Percentiles rank a stretch among this genome's conserved stretches.
Evolutionary conservation across 2,113 vertebrate species (phyloP).

Genomic region (Nyctibius bracteatus): DNA sequence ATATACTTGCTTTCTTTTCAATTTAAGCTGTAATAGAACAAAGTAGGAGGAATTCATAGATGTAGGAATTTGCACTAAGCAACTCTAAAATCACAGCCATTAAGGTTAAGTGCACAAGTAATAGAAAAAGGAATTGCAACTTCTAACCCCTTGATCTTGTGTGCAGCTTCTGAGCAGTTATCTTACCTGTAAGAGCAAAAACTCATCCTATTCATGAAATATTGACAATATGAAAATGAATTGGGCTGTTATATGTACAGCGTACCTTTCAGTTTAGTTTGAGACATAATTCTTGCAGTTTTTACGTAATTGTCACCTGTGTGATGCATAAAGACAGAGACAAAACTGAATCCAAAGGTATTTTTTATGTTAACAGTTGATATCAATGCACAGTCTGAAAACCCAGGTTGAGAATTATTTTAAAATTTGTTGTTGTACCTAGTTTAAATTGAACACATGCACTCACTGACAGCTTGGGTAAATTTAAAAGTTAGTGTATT

Average conservation of each 20-base stretch:
- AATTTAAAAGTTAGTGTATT: background rate
- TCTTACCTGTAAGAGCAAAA: background rate
- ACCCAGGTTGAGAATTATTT: background rate
- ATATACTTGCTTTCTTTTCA: background rate
- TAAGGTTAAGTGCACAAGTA: background rate
- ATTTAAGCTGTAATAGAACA: background rate
- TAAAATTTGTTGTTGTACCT: background rate
- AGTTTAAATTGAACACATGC: background rate
- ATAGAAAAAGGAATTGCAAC: background rate
- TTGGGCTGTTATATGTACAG: background rate
- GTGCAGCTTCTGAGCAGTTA: background rate
- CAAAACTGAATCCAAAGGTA: background rate
- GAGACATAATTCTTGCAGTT: background rate
- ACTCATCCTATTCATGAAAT: background rate
- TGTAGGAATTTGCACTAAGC: background rate
- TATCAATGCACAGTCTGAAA: background rate
- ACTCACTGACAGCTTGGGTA: background rate
- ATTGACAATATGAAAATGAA: background rate
- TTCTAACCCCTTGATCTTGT: background rate
- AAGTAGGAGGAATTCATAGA: background rate
- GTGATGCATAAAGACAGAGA: background rate
- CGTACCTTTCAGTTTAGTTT: background rate
- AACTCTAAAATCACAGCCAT: background rate
- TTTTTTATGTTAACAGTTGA: background rate
- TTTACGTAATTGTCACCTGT: background rate